Conservation (phyloP, 2,888 invertebrate genomes). For the Idaea biselata region DNA sequence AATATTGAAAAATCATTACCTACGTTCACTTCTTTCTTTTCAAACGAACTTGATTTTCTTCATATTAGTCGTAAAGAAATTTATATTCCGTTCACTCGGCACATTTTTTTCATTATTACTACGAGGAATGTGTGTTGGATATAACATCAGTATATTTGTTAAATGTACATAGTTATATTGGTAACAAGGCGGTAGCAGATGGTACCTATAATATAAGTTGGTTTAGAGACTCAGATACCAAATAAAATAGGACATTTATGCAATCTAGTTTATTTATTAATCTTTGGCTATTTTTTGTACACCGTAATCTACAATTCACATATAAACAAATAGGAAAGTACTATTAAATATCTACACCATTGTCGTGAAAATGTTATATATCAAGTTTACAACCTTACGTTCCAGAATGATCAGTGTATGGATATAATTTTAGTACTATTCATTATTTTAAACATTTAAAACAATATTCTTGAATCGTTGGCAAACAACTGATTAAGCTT, state of each 20-base stretch:
- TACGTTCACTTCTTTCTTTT: conserved; percentile 51
- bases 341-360: conserved; percentile 52
- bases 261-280: conserved; percentile 68
- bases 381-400: conserved; percentile 77
- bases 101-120: conserved; percentile 42
- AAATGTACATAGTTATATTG: conserved; percentile 10
- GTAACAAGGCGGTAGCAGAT: no score
- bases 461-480: conserved; percentile 5
- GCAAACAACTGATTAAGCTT: neutral
- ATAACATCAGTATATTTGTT: neutral
- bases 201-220: conserved; percentile 6
- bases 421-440: neutral
- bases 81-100: conserved; percentile 49
- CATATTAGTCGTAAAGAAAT: conserved; percentile 49
- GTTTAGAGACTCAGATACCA: conserved; percentile 8
- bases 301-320: conserved; percentile 72
- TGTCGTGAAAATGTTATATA: conserved; percentile 68
- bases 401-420: conserved; percentile 65
- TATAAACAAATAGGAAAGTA: conserved; percentile 64
- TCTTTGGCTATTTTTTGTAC: conserved; percentile 74
- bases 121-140: conserved; percentile 30
- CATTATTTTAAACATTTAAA: conserved; percentile 16
- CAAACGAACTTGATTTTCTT: conserved; percentile 49
- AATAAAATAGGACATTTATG: conserved; percentile 37
- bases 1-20: conserved; percentile 63